These are phyloP conservation scores for Epistrophe grossulariae DNA, from an alignment of 2,888 invertebrate species.

Conservation along the genomic window DNA sequence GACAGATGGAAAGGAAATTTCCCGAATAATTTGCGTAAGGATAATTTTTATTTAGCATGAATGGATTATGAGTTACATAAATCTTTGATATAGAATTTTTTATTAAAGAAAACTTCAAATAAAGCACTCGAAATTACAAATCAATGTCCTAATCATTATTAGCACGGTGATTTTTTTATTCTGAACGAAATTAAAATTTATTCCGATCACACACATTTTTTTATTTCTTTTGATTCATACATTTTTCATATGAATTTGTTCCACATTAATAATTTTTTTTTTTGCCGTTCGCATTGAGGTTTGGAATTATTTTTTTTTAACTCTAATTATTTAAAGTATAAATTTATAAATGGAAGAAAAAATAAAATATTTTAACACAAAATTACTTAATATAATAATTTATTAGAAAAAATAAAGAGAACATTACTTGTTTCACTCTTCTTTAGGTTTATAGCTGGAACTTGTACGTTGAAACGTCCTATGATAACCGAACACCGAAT, in stretches of 20 bases:
- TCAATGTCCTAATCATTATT: conserved; percentile 5
- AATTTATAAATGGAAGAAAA: conserved; percentile 4
- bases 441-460: conserved; percentile 48
- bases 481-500: conserved; percentile 82
- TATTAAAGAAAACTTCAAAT: neutral
- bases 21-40: conserved; percentile 57
- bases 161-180: conserved; percentile 4
- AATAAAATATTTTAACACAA: conserved; percentile 32
- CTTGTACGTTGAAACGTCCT: conserved; percentile 77
- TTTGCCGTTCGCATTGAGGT: neutral
- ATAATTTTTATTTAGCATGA: conserved; percentile 53
- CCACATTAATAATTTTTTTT: neutral
- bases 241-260: conserved; percentile 10
- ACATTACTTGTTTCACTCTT: conserved; percentile 71
- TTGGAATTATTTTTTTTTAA: neutral
- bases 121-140: conserved; percentile 14
- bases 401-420: conserved; percentile 22
- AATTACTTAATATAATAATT: conserved; percentile 29
- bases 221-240: neutral
- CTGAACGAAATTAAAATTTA: conserved; percentile 10
- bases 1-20: conserved; percentile 51
- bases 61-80: conserved; percentile 51
- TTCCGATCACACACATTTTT: conserved; percentile 19
- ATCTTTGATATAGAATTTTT: conserved; percentile 21
- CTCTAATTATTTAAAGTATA: neutral